Conservation (phyloP, 1,140 invertebrate species). For the Calliphora vicina region DNA sequence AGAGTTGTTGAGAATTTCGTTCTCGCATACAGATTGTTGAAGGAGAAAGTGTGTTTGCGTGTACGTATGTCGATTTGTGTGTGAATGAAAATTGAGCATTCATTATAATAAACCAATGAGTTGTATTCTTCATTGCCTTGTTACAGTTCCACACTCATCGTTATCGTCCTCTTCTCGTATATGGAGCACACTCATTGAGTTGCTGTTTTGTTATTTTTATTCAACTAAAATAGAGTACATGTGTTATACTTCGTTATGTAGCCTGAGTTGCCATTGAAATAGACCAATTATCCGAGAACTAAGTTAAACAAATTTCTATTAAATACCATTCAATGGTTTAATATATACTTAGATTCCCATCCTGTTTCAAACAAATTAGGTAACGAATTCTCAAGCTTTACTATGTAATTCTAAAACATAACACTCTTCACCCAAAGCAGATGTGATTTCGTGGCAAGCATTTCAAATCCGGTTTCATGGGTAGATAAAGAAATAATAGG, state of each 20-base stretch:
- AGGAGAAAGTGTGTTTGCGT: neutral
- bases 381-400: too few relatives aligned
- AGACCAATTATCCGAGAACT: too few relatives aligned
- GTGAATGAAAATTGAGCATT: neutral
- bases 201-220: neutral
- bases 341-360: too few relatives aligned
- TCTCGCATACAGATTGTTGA: neutral
- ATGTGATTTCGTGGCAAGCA: too few relatives aligned
- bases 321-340: too few relatives aligned
- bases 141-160: neutral
- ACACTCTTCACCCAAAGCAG: too few relatives aligned
- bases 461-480: too few relatives aligned
- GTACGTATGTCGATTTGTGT: neutral
- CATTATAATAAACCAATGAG: slow-evolving; percentile 14
- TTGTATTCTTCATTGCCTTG: neutral
- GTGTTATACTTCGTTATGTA: neutral
- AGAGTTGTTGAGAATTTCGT: neutral
- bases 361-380: too few relatives aligned
- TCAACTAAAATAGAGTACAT: neutral
- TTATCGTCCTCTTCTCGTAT: too few relatives aligned
- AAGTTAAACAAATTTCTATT: too few relatives aligned
- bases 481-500: too few relatives aligned
- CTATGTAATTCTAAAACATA: too few relatives aligned
- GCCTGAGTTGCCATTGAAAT: neutral
- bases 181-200: neutral